Conservation (phyloP, 2,888 invertebrate genomes). For the Scaptodrosophila latifasciaeformis region DNA sequence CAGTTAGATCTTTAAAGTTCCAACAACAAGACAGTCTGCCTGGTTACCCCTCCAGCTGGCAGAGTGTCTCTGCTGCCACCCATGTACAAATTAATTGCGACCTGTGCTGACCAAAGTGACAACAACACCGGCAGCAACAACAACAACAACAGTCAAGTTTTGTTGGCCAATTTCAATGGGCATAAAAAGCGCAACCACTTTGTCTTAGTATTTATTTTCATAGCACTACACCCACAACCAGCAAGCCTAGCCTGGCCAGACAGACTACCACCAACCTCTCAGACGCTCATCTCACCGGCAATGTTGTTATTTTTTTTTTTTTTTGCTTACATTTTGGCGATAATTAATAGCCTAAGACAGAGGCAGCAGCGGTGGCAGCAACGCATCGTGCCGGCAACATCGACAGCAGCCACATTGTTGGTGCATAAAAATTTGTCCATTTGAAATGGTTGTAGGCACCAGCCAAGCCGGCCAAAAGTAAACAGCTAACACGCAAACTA, state of each 20-base stretch:
- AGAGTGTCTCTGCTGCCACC: neutral
- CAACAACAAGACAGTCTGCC: no score
- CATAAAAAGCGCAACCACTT: slow-evolving; percentile 1
- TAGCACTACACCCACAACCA: slow-evolving; percentile 10
- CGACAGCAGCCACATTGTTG: slow-evolving; percentile 23
- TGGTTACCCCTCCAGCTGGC: no score
- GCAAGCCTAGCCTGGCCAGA: slow-evolving; percentile 45
- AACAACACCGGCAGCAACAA: slow-evolving; percentile 10
- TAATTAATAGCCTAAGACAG: slow-evolving; percentile 52
- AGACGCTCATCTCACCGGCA: slow-evolving; percentile 4
- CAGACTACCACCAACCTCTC: slow-evolving; percentile 5
- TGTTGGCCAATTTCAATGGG: slow-evolving; percentile 3
- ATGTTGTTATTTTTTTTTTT: slow-evolving; percentile 6
- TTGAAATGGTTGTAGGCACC: slow-evolving; percentile 22
- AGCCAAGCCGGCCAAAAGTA: neutral
- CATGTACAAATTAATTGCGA: slow-evolving; percentile 36
- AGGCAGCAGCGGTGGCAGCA: slow-evolving; percentile 4
- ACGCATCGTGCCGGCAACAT: slow-evolving; percentile 5
- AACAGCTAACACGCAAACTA: slow-evolving; percentile 11
- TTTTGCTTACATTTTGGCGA: slow-evolving; percentile 30
- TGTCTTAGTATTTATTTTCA: slow-evolving; percentile 35
- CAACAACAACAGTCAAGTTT: neutral
- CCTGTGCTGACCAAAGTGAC: slow-evolving; percentile 27
- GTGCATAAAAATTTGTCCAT: slow-evolving; percentile 59
- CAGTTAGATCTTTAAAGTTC: neutral